A percentile compares a stretch with the other conserved stretches of the same genome.
These are phyloP conservation scores for Drosophila heteroneura DNA, from an alignment of 2,888 invertebrate genomes.

Conservation along the genomic window DNA sequence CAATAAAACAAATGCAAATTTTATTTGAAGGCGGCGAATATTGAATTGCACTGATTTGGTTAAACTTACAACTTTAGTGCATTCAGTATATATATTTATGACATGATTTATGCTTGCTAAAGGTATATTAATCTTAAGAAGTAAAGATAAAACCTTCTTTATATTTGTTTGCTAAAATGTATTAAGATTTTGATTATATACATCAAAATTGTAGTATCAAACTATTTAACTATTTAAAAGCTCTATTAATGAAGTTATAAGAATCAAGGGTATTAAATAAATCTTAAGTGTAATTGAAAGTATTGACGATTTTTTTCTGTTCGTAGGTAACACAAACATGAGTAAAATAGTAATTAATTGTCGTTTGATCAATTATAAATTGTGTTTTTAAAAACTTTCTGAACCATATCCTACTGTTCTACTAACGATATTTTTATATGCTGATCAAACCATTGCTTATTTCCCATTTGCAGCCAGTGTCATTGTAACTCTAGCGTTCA, in stretches of 20 bases:
- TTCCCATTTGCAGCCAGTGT: slow-evolving; percentile 22
- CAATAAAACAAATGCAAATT: neutral
- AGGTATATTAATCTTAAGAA: neutral
- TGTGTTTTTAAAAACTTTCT: neutral
- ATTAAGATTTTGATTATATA: neutral
- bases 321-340: too few relatives aligned
- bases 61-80: neutral
- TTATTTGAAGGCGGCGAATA: neutral
- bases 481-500: slow-evolving; percentile 31
- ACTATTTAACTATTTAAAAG: neutral
- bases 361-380: neutral
- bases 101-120: neutral
- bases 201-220: neutral
- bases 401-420: neutral
- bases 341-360: neutral
- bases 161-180: neutral
- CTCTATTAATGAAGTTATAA: neutral
- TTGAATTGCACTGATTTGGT: neutral
- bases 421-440: neutral
- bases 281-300: neutral
- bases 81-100: neutral
- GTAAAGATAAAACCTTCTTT: neutral
- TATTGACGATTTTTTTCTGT: neutral
- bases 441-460: neutral
- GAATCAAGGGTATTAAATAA: neutral